Evolutionary conservation across 1,140 invertebrate genomes (phyloP).

Genomic region (Branchinecta lynchi): DNA sequence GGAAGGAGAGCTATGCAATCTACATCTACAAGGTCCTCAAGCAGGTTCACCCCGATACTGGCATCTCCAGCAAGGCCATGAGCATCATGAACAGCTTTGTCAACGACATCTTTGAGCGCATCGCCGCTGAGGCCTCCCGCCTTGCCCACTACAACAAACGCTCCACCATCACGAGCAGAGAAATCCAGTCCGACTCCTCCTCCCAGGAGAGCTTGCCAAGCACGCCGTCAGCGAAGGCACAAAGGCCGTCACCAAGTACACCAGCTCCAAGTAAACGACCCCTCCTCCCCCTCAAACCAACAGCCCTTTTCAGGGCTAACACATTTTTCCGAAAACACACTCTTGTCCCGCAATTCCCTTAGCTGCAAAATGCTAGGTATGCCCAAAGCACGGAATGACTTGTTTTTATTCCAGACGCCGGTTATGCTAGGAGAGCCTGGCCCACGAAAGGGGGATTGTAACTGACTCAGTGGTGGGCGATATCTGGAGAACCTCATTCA

Average conservation of each 20-base stretch:
- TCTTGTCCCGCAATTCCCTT: too few relatives aligned
- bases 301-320: too few relatives aligned
- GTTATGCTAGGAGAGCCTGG: too few relatives aligned
- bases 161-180: constrained; percentile 34
- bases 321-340: too few relatives aligned
- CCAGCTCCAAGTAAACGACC: constrained; percentile 31
- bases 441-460: too few relatives aligned
- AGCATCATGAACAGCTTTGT: constrained; percentile 43
- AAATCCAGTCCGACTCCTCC: constrained; percentile 43
- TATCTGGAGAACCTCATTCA: too few relatives aligned
- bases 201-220: constrained; percentile 45
- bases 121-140: constrained; percentile 32
- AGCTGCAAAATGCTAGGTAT: too few relatives aligned
- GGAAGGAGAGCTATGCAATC: constrained; percentile 49
- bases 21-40: constrained; percentile 57
- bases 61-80: constrained; percentile 41
- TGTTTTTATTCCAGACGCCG: too few relatives aligned
- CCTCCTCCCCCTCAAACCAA: background rate
- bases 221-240: constrained; percentile 41
- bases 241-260: constrained; percentile 20
- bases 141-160: constrained; percentile 40
- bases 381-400: too few relatives aligned
- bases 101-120: constrained; percentile 48
- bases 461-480: too few relatives aligned
- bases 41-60: constrained; percentile 51